A percentile compares a stretch with the other conserved stretches of the same genome.
phyloP scores from a whole-genome alignment of 1,140 invertebrate species.

The Drosophila trapezifrons region DNA sequence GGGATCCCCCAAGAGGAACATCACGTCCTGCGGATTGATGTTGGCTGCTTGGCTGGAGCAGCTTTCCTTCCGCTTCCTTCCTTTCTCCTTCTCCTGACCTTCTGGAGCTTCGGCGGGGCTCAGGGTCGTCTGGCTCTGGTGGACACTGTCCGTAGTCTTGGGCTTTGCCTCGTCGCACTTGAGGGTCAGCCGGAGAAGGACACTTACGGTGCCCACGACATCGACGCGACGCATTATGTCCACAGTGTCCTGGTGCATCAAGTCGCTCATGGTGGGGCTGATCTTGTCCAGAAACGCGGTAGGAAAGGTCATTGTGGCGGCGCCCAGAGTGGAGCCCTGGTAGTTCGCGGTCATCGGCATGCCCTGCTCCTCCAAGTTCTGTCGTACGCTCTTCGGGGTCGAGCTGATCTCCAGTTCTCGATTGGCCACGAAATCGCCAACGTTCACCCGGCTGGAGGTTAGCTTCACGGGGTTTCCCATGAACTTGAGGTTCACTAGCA shows the following conservation, averaged over 20 bases:
- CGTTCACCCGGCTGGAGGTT: slow-evolving; percentile 58
- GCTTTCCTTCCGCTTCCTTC: neutral
- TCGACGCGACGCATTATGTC: slow-evolving; percentile 1
- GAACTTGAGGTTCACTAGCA: slow-evolving; percentile 9
- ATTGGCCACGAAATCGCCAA: slow-evolving; percentile 33
- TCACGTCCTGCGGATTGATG: slow-evolving; percentile 43
- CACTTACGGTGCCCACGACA: slow-evolving; percentile 1
- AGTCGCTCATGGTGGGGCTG: slow-evolving; percentile 26
- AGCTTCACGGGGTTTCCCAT: neutral
- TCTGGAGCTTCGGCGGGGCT: neutral
- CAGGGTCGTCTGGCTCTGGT: neutral
- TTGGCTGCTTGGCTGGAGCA: slow-evolving; percentile 5
- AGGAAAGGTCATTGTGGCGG: neutral
- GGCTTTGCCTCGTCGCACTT: slow-evolving; percentile 4
- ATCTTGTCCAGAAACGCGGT: slow-evolving; percentile 18
- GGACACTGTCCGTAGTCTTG: neutral
- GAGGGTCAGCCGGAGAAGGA: slow-evolving; percentile 8
- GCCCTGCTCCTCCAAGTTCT: slow-evolving; percentile 27
- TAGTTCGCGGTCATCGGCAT: slow-evolving; percentile 17
- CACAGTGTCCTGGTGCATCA: slow-evolving; percentile 6
- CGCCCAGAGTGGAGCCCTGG: slow-evolving; percentile 9
- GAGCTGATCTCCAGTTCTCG: neutral
- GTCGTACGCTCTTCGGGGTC: neutral
- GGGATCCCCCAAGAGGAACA: slow-evolving; percentile 50
- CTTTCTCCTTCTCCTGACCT: no score